Evolutionary conservation across 2,113 vertebrate genomes (phyloP), one percentile per base, ranked within the genome.

Genomic region (Acrocephalus kingi): DNA sequence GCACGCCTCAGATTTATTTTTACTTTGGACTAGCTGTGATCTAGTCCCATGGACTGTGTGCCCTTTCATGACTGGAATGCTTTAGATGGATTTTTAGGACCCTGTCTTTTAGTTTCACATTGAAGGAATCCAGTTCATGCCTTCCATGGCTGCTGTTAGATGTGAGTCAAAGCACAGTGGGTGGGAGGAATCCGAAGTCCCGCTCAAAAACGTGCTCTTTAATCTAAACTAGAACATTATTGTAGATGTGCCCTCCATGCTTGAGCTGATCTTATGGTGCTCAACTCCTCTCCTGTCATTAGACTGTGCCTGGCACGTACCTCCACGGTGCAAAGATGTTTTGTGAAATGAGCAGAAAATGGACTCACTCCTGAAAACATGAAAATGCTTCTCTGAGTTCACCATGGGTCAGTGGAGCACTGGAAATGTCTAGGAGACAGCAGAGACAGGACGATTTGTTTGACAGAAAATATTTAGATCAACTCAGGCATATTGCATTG

Each of bases 311-410:
- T 66, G 48, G 30, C 35, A 39, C 3, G 2, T 67, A 64, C 22
- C 27, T 84, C 37, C 2, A 2, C 30, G 39, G 20, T 22, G 35
- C 49, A 78, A 19, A 79, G 54, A 62, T 11, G 5, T 68, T 78
- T 79, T 72, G 88, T 85, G 62, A 93, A 87, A 61, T 58, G 41
- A 82, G 59, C n/a, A 92, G 78, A 79, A 93, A 91, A 76, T 73
- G 21, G 27, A 18, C 30, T 74, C 2, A 0, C 13, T 89, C 18
- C 7, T 45, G 77, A 66, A 91, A 82, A 64, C 15, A 6, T 11
- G 49, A 85, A 95, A 43, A 20, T 76, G 66, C 49, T 89, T 81
- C 52, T 93, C 16, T 49, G 66, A 61, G n/a, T 67, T 89, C 13
- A 15, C 16, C 14, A 3, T 45, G 43, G 74, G 39, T 72, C 78